These are phyloP conservation scores for Guaruba guarouba DNA, from an alignment of 2,113 vertebrate species.

Conservation along the genomic window DNA sequence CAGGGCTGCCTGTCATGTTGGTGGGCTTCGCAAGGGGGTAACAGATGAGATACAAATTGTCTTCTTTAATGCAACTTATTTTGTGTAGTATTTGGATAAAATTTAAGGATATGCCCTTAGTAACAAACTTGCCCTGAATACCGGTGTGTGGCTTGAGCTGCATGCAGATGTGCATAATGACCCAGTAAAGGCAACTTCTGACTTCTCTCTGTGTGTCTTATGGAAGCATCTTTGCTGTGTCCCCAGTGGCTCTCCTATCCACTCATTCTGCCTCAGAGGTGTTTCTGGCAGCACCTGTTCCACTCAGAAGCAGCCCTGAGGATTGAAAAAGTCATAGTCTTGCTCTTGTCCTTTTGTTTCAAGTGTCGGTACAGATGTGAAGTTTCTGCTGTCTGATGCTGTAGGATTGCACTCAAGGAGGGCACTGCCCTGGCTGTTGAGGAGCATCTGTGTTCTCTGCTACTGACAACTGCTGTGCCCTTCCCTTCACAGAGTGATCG, in stretches of 20 bases:
- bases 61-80: background rate
- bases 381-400: background rate
- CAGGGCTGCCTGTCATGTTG: background rate
- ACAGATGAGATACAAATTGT: background rate
- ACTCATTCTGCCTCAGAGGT: background rate
- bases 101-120: background rate
- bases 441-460: background rate
- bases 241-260: background rate
- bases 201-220: background rate
- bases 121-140: background rate
- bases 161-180: background rate
- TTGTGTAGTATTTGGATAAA: background rate
- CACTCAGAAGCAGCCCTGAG: background rate
- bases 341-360: background rate
- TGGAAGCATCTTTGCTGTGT: background rate
- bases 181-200: background rate
- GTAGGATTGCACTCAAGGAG: no score
- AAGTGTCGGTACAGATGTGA: background rate
- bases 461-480: background rate
- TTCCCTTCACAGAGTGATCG: conserved; percentile 86
- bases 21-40: background rate
- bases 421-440: background rate
- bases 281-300: background rate
- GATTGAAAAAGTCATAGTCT: background rate
- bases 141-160: background rate